phyloP scores from a whole-genome alignment of 2,797 vertebrate species.

The Meda fulgida region DNA sequence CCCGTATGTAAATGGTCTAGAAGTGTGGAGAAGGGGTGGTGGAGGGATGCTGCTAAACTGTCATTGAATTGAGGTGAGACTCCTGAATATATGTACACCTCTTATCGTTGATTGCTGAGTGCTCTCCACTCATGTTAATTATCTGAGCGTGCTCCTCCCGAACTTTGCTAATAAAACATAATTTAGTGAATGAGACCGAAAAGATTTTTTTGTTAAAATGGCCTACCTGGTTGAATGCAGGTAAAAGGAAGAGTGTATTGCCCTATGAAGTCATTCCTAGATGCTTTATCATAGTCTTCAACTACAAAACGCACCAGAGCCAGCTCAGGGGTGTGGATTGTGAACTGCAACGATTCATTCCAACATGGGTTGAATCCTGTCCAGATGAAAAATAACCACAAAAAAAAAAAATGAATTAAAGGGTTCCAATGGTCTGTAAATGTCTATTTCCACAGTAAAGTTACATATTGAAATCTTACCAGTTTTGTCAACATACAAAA shows the following conservation, averaged over 20 bases:
- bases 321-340: slow-evolving; percentile 84
- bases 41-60: too few relatives aligned
- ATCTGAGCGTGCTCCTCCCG: too few relatives aligned
- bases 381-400: slow-evolving; percentile 40
- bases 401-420: neutral
- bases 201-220: neutral
- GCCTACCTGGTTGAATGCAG: slow-evolving; percentile 84
- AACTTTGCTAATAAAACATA: too few relatives aligned
- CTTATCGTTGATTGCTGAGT: too few relatives aligned
- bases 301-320: slow-evolving; percentile 89
- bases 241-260: slow-evolving; percentile 87
- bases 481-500: neutral
- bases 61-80: too few relatives aligned
- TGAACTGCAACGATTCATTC: slow-evolving; percentile 87
- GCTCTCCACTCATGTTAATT: too few relatives aligned
- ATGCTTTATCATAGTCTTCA: slow-evolving; percentile 84
- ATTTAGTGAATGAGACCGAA: neutral
- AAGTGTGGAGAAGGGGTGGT: too few relatives aligned
- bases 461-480: neutral
- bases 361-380: slow-evolving; percentile 92
- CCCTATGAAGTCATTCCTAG: slow-evolving; percentile 88
- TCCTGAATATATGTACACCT: too few relatives aligned
- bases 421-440: neutral
- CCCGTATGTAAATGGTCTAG: too few relatives aligned
- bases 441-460: neutral